These are phyloP conservation scores for Gorsachius goisagi DNA, from an alignment of 2,113 vertebrate genomes.

Conservation along the genomic window DNA sequence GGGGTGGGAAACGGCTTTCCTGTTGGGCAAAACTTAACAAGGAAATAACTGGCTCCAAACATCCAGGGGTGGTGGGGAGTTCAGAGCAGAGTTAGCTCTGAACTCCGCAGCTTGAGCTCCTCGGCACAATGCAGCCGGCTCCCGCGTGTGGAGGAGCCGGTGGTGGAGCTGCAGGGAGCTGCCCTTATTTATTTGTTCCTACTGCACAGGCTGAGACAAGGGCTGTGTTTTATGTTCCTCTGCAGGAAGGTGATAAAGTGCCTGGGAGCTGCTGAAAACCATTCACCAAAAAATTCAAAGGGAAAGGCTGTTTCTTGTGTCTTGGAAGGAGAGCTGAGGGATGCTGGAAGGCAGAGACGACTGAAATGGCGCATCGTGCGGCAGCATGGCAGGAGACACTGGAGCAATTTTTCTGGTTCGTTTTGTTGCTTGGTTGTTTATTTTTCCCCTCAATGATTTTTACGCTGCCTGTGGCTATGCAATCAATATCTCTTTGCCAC, in stretches of 20 bases:
- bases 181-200: conserved; percentile 46
- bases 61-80: background rate
- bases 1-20: conserved; percentile 4
- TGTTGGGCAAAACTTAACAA: background rate
- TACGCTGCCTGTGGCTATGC: conserved; percentile 1
- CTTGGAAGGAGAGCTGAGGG: background rate
- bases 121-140: background rate
- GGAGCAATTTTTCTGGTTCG: background rate
- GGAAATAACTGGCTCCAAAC: conserved; percentile 29
- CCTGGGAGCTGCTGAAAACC: background rate
- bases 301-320: background rate
- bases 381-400: background rate
- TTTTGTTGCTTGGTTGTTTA: background rate
- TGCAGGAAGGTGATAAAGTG: conserved; percentile 54
- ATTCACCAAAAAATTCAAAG: conserved; percentile 10
- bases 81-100: background rate
- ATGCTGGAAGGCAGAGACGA: background rate
- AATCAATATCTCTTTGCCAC: conserved; percentile 29
- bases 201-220: background rate
- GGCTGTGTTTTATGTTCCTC: conserved; percentile 9
- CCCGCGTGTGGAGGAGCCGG: background rate
- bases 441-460: conserved; percentile 5
- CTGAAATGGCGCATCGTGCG: fast-evolving
- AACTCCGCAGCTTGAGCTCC: background rate
- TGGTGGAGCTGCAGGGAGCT: conserved; percentile 21